Conservation (phyloP, 2,888 invertebrate genomes). For the Lydus trimaculatus region DNA sequence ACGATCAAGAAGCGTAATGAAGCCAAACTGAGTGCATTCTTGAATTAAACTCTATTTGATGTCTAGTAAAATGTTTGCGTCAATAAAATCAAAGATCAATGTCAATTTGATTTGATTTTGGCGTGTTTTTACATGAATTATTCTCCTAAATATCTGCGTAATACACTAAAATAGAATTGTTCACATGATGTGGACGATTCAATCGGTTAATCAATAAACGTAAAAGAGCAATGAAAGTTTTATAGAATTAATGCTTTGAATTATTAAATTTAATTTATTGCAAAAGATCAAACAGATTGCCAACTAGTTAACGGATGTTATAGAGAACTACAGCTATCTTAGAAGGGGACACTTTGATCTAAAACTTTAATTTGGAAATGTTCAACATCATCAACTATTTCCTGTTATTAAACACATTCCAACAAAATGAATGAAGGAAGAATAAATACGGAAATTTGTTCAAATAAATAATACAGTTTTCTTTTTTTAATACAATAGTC, state of each 20-base stretch:
- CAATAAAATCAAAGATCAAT: neutral
- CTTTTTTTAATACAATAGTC: neutral
- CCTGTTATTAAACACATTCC: neutral
- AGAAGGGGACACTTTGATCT: neutral
- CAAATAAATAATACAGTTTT: neutral
- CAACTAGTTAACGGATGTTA: constrained; percentile 4
- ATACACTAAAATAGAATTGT: neutral
- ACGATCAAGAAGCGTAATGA: neutral
- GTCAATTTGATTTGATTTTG: neutral
- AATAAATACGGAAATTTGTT: neutral
- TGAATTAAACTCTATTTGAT: neutral
- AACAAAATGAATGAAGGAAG: neutral
- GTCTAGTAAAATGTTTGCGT: neutral
- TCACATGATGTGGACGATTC: neutral
- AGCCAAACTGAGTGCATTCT: neutral
- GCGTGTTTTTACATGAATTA: neutral
- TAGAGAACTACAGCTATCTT: neutral
- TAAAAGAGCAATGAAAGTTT: neutral
- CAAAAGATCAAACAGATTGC: constrained; percentile 1
- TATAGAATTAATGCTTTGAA: neutral
- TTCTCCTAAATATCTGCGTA: neutral
- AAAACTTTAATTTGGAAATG: neutral
- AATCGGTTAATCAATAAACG: neutral
- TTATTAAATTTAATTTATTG: constrained; percentile 1
- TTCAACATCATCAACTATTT: neutral